Base-by-base conservation (phyloP, 2,888 invertebrate genomes). In the Nasonovia ribisnigri region DNA sequence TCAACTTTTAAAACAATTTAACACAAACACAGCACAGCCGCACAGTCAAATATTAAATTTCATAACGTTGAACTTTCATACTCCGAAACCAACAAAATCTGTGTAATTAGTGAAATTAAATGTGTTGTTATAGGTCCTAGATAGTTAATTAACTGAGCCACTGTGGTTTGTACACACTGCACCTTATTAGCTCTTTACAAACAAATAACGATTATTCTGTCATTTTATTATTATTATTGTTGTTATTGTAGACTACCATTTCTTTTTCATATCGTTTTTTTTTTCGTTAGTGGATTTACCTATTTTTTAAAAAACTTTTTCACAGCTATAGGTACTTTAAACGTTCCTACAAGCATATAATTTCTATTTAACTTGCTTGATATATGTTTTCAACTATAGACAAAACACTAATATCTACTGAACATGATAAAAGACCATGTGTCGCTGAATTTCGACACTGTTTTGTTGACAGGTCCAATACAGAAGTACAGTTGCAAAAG, bases 341-440 rank as follows among this genome's bases (percentile, higher is more conserved):
- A 46, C 16, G 10, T 46, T 86, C 29, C 26, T 46, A 29, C 86
- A 29, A 77, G 36, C 6, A 36, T 77, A 36, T 16, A 36, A 36
- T 20, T 36, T 77, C 0, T n/a, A 43, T 46, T 77, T 46, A 86
- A 46, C n/a, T 86, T 46, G 46, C 86, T 29, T 46, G 1, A 29
- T 43, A 20, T 87, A 48, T 48, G 48, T 87, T n/a, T 48, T 87
- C 48, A n/a, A 43, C 43, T 46, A 60, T 36, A 48, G 26, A 77
- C 48, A 26, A 67, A 90, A 36, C 3, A 51, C 48, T 36, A 24
- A 88, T n/a, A 77, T 29, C 10, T 16, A 36, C 26, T 60, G 42
- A 93, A 90, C 84, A 94, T 94, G 94, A 94, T 92, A 91, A 94
- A 94, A 43, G 94, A 94, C 84, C 94, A 94, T 90, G 94, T 94